Evolutionary conservation across 1,140 invertebrate species (phyloP).

Genomic region (Zaprionus ornatus): DNA sequence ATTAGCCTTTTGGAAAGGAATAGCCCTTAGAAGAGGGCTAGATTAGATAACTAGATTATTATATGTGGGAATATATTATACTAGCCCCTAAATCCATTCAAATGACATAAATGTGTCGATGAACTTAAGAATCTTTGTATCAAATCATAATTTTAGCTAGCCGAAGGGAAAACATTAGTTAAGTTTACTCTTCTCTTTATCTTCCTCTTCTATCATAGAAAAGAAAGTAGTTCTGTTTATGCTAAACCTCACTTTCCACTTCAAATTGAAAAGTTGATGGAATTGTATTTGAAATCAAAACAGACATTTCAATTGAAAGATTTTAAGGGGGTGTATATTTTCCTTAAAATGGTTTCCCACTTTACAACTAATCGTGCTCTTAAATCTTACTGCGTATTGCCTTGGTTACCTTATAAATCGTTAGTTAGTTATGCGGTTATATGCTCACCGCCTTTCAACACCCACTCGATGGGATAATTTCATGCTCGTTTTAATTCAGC

Average conservation of each 20-base stretch:
- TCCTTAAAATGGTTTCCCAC: not conserved
- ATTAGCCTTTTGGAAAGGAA: too few species aligned
- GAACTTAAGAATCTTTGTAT: too few species aligned
- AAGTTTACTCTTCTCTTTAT: too few species aligned
- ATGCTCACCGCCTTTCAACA: not conserved
- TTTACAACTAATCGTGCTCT: not conserved
- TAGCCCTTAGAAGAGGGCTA: too few species aligned
- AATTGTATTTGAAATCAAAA: not conserved
- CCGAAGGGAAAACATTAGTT: too few species aligned
- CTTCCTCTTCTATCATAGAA: not conserved
- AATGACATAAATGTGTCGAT: too few species aligned
- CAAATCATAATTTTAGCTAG: too few species aligned
- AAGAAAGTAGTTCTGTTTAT: not conserved
- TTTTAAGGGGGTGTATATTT: not conserved
- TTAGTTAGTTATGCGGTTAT: not conserved
- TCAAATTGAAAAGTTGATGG: not conserved
- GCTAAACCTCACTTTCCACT: not conserved
- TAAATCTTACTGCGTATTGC: not conserved
- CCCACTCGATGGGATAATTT: constrained; percentile 45
- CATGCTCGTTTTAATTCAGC: constrained; percentile 72
- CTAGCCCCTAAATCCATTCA: too few species aligned
- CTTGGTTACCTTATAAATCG: not conserved
- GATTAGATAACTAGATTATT: too few species aligned
- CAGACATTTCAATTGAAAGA: not conserved
- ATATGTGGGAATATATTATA: too few species aligned